phyloP scores from a whole-genome alignment of 1,140 invertebrate species.

The Penaeus indicus region DNA sequence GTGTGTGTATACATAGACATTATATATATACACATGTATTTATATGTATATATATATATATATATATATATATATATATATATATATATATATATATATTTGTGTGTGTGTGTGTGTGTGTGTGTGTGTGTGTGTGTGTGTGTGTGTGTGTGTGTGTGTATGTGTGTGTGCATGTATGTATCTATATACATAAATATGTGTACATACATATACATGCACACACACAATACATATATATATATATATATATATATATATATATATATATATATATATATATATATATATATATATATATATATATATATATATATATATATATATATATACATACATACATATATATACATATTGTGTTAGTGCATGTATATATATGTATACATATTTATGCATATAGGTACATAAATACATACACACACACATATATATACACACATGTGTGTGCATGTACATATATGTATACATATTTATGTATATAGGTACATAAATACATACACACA shows the following conservation, averaged over 20 bases:
- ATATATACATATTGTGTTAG: not conserved
- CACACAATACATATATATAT: conserved; percentile 11
- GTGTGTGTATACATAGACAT: no score
- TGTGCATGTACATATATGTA: not conserved
- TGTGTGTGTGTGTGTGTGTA: not conserved
- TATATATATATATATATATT: no score
- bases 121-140: not conserved
- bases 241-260: not conserved
- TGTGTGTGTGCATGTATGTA: not conserved
- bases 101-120: no score
- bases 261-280: conserved; percentile 7
- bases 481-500: not conserved
- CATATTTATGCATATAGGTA: not conserved
- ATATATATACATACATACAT: not conserved
- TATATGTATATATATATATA: no score
- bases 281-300: not conserved
- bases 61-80: no score
- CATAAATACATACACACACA: not conserved
- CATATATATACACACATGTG: not conserved
- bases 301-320: no score
- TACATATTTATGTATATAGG: not conserved
- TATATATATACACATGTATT: no score
- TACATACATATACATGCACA: not conserved
- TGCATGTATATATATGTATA: not conserved
- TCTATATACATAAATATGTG: not conserved